Percentiles rank a stretch among this genome's conserved stretches.
Evolutionary conservation across 2,797 vertebrate genomes (phyloP).

Genomic region (Enteromius afrohamiltoni): DNA sequence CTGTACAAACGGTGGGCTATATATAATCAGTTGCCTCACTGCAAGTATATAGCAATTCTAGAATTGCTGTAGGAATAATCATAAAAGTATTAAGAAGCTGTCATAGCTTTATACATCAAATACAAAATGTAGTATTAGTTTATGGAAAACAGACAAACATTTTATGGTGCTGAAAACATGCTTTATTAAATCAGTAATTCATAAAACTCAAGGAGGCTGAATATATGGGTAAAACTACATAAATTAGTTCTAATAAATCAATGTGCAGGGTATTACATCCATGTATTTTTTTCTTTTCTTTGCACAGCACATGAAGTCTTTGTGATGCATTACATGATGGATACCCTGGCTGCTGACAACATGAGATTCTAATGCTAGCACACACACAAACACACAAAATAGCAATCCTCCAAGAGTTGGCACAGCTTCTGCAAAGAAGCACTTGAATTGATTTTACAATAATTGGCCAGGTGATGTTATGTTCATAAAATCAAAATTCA

Average conservation of each 20-base stretch:
- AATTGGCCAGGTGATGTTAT: constrained; percentile 90
- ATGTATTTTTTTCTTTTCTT: constrained; percentile 60
- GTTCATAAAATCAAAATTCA: constrained; percentile 73
- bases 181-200: constrained; percentile 95
- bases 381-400: constrained; percentile 81
- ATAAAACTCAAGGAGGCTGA: constrained; percentile 91
- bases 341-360: constrained; percentile 77
- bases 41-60: not conserved
- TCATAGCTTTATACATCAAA: not conserved
- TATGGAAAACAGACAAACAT: constrained; percentile 28
- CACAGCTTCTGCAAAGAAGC: constrained; percentile 86
- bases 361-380: constrained; percentile 86
- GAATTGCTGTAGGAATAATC: not conserved
- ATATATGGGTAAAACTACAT: constrained; percentile 80
- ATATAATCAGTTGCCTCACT: not conserved
- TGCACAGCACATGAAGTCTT: constrained; percentile 79
- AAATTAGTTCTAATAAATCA: constrained; percentile 83
- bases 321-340: constrained; percentile 78
- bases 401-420: constrained; percentile 86
- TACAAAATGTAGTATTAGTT: not conserved
- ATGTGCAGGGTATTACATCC: constrained; percentile 75
- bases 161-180: constrained; percentile 94
- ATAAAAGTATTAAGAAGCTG: not conserved
- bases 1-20: not conserved
- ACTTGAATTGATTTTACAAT: constrained; percentile 70